Evolutionary conservation across 2,113 vertebrate species (phyloP).

Genomic region (Proterorhinus semilunaris): DNA sequence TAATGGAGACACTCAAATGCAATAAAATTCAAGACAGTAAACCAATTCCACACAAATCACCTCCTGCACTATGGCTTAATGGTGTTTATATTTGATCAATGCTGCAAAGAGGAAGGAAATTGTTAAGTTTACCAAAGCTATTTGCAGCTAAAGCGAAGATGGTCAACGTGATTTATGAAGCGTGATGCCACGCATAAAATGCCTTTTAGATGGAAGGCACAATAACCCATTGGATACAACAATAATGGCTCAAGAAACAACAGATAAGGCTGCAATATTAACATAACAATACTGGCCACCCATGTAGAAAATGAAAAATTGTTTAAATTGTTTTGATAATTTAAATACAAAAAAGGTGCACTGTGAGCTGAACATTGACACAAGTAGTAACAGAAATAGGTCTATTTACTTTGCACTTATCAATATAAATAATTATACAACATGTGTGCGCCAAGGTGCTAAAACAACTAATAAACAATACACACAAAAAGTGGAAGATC

Average conservation of each 20-base stretch:
- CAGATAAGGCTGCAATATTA: not conserved
- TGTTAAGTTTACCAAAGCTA: conserved; percentile 69
- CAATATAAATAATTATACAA: not conserved
- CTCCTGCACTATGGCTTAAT: conserved; percentile 65
- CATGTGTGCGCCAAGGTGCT: not conserved
- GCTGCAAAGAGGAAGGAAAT: conserved; percentile 76
- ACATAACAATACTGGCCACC: not conserved
- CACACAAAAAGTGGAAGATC: not conserved
- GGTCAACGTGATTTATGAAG: conserved; percentile 71
- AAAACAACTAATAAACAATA: not conserved
- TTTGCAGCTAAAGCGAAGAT: conserved; percentile 49
- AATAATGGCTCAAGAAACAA: conserved; percentile 14
- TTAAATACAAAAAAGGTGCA: not conserved
- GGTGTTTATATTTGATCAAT: conserved; percentile 79
- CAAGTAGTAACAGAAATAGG: not conserved
- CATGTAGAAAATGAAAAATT: no score
- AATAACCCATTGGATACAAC: conserved; percentile 50
- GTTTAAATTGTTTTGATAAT: not conserved
- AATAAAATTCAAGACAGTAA: conserved; percentile 74
- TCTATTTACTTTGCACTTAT: not conserved
- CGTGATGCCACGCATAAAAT: conserved; percentile 61
- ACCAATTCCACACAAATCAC: conserved; percentile 66
- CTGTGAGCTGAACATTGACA: not conserved
- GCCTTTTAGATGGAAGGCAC: conserved; percentile 47
- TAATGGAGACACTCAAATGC: conserved; percentile 74